Conservation (phyloP, 2,797 vertebrate genomes). For the Cossypha dichroa region DNA sequence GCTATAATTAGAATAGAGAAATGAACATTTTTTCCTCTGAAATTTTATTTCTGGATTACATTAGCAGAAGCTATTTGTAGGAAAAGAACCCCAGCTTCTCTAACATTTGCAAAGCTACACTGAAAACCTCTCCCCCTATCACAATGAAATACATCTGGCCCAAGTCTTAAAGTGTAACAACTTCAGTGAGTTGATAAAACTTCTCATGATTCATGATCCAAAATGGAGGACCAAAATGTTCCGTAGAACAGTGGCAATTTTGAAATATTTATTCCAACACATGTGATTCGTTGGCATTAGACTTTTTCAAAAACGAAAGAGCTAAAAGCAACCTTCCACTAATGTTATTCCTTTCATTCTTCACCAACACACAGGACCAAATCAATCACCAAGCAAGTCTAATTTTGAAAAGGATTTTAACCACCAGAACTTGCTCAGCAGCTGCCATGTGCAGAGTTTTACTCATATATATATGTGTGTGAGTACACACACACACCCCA, state of each 20-base stretch:
- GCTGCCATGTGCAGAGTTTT: not conserved
- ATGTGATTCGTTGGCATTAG: not conserved
- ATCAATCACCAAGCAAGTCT: not conserved
- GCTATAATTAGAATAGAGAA: not conserved
- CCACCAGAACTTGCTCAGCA: not conserved
- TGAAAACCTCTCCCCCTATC: not conserved
- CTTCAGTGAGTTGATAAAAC: not conserved
- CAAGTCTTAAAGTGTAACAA: not conserved
- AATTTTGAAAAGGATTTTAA: not conserved
- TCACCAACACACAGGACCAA: not conserved
- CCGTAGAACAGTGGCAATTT: rapidly evolving
- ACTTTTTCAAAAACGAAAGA: not conserved
- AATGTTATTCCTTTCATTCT: not conserved
- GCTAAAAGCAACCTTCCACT: not conserved
- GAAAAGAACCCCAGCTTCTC: rapidly evolving
- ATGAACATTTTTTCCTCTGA: not conserved
- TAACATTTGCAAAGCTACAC: not conserved
- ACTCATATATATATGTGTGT: rapidly evolving
- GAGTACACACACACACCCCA: rapidly evolving
- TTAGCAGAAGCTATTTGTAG: not conserved
- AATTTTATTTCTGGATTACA: not conserved
- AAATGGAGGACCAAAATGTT: not conserved
- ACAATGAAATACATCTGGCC: not conserved
- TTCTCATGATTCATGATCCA: not conserved
- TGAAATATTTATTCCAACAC: not conserved